Evolutionary conservation across 2,888 invertebrate genomes (phyloP).

Genomic region (Acleris literana): DNA sequence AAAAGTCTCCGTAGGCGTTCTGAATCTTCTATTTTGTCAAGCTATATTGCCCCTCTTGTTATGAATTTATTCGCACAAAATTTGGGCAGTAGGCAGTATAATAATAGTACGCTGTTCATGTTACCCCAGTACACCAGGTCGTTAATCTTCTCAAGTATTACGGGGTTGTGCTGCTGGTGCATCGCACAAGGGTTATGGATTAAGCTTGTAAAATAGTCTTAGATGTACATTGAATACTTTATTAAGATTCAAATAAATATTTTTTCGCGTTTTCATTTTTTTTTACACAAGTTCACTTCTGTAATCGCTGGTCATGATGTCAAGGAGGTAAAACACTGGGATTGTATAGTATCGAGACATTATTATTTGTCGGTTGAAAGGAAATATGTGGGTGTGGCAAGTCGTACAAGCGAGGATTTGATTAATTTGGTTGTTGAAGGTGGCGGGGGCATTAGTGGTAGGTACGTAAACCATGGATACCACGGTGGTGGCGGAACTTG

Average conservation of each 20-base stretch:
- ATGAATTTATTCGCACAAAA: no score
- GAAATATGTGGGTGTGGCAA: no score
- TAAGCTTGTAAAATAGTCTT: conserved; percentile 13
- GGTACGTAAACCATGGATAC: conserved; percentile 29
- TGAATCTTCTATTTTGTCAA: no score
- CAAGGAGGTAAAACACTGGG: neutral
- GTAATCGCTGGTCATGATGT: neutral
- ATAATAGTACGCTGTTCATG: no score
- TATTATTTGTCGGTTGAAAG: no score
- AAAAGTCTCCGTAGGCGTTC: no score
- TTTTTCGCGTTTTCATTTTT: conserved; percentile 47
- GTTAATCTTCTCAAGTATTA: conserved; percentile 4
- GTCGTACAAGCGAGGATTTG: no score
- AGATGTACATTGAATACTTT: conserved; percentile 35
- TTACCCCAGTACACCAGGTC: no score
- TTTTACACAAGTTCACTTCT: conserved; percentile 12
- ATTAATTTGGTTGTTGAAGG: neutral
- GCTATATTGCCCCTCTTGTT: no score
- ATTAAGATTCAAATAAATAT: conserved; percentile 54
- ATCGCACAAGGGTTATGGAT: conserved; percentile 1
- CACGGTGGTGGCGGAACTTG: conserved; percentile 47
- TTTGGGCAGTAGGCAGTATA: no score
- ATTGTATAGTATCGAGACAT: neutral
- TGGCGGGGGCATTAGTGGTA: neutral
- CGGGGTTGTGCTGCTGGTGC: conserved; percentile 4